A percentile compares a stretch with the other conserved stretches of the same genome.
Conservation (phyloP, 2,113 vertebrate species). For the Cercocebus atys region DNA sequence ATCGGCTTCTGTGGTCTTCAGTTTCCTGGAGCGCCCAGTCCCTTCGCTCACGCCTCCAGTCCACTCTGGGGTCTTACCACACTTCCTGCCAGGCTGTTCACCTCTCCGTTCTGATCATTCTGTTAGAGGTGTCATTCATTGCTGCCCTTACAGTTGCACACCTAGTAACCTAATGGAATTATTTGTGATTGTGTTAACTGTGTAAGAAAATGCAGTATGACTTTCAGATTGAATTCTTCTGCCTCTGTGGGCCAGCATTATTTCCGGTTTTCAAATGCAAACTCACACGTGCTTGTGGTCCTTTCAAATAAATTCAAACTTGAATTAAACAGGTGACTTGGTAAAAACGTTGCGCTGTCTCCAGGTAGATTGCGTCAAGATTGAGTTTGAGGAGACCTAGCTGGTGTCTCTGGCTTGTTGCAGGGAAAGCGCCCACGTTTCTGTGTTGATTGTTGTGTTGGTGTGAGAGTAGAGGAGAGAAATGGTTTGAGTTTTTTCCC, state of each 20-base stretch:
- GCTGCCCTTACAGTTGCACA: not conserved
- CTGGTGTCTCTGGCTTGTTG: not conserved
- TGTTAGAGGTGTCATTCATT: rapidly evolving
- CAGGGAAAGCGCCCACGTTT: not conserved
- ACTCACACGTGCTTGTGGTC: no score
- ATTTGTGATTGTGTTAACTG: not conserved
- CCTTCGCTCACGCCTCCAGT: not conserved
- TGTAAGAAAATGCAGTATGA: not conserved
- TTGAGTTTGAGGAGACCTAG: not conserved
- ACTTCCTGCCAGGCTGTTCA: not conserved
- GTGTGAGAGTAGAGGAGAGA: not conserved
- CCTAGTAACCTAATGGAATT: not conserved
- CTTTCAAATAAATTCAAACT: not conserved
- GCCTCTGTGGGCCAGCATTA: not conserved
- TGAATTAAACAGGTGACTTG: not conserved
- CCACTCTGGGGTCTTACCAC: not conserved
- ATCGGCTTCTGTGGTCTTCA: not conserved
- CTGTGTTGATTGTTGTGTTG: not conserved
- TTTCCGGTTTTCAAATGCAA: not conserved
- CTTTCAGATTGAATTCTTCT: not conserved
- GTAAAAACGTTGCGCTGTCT: not conserved
- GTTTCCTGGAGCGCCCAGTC: not conserved
- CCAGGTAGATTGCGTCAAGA: not conserved
- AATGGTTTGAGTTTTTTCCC: not conserved
- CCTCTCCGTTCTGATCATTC: not conserved